Conservation (phyloP, 2,797 vertebrate species). For the Scarus forsteni region DNA sequence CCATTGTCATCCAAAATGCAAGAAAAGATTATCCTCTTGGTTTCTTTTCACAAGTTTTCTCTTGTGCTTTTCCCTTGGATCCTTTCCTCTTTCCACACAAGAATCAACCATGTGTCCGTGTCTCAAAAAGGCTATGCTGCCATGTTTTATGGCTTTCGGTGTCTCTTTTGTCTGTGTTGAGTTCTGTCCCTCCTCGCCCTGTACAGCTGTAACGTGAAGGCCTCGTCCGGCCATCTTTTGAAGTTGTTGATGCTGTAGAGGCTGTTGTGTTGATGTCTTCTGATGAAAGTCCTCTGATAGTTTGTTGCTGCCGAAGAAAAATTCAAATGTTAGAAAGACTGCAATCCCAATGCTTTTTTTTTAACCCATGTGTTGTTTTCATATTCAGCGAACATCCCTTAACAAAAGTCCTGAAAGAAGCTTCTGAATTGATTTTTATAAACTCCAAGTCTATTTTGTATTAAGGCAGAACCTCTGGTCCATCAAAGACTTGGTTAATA, state of each 20-base stretch:
- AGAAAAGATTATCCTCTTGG: conserved; percentile 56
- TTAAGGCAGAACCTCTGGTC: no score
- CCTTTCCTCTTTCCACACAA: conserved; percentile 54
- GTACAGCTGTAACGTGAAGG: conserved; percentile 86
- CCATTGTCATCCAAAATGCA: conserved; percentile 60
- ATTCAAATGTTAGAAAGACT: conserved; percentile 9
- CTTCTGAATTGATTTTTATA: no score
- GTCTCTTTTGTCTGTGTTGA: conserved; percentile 83
- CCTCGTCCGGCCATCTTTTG: conserved; percentile 85
- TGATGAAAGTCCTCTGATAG: conserved; percentile 92
- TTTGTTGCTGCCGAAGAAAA: conserved; percentile 88
- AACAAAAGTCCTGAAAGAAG: no score
- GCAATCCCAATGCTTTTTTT: background rate
- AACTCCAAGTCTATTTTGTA: no score
- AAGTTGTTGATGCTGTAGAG: conserved; percentile 85
- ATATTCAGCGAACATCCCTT: no score
- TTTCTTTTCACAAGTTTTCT: conserved; percentile 57
- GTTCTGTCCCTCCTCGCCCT: conserved; percentile 79
- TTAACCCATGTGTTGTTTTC: no score
- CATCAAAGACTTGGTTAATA: no score
- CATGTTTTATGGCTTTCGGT: conserved; percentile 80
- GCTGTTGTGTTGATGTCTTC: conserved; percentile 90
- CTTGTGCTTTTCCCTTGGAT: conserved; percentile 71
- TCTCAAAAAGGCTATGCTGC: conserved; percentile 77
- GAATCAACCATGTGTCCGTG: conserved; percentile 38